Base-by-base conservation (phyloP, 2,797 vertebrate species). In the Taeniopygia guttata region DNA sequence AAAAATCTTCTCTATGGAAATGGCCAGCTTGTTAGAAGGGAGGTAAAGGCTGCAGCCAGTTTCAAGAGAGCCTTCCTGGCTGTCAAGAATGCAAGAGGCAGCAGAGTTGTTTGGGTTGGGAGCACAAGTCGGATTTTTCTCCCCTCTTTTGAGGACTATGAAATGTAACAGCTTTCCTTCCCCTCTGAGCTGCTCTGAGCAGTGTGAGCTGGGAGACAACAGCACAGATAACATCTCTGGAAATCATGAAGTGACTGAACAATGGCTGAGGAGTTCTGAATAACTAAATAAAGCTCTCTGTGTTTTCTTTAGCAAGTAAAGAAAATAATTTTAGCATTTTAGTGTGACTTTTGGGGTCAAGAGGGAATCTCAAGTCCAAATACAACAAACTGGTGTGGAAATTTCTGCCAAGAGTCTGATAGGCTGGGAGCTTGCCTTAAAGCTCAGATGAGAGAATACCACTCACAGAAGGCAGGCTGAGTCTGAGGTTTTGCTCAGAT, bases 261-360 rank as follows among this genome's bases (percentile, higher is more conserved):
- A 93, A 91, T 43, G 79, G 95, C 91, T 95, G 90, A 96, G 95
- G 89, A 94, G 95, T 80, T 96, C 95, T 93, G 29, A 93, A 95
- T 95, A 96, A 95, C 96, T 95, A 95, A 96, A 94, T 96, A 94
- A 97, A 97, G 94, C 78, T 84, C 79, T 89, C 95, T 93, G 94
- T 98, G 96, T 97, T 97, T 97, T 97, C 95, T 97, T 97, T 97
- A 94, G 93, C 94, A 94, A 97, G 96, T 95, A 97, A 98, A 98
- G 96, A 98, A 98, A 98, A 97, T 95, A 98, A 97, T 96, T 97
- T 93, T 94, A 97, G 95, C 90, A 30, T 97, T 97, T 97, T 97
- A 97, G 96, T 93, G 95, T 96, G 95, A 97, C 95, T 97, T 98
- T 34, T 87, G 95, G 97, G 97, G 95, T 97, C 95, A 97, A 93